Base-by-base conservation (phyloP, 2,797 vertebrate genomes). In the Zalophus californianus region DNA sequence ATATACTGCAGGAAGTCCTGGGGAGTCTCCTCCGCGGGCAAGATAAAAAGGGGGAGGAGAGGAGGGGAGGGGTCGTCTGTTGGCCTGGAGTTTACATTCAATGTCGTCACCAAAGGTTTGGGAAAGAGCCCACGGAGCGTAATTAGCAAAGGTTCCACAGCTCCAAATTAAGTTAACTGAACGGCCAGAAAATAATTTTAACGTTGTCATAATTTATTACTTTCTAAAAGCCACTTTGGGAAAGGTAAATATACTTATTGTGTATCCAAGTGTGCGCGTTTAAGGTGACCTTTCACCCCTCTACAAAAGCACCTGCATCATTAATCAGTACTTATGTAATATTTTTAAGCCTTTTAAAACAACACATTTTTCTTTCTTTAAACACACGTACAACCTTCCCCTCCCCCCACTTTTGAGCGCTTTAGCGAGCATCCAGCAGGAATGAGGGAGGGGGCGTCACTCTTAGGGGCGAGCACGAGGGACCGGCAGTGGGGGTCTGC, bases 151-250 rank as follows among this genome's bases (percentile, higher is more conserved):
- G 98, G 97, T 95, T 98, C 98, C 96, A 92, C 96, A 78, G 96
- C 97, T 94, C 96, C 97, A 94, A 97, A 97, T 25, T 72, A 98
- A 98, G 98, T 98, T 98, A 98, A 97, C 98, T 90, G 97, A 97
- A 97, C 94, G 96, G 98, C 92, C 96, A 98, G 98, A 98, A 98
- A 98, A 98, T 97, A 97, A 98, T 98, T 98, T 98, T 98, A 98
- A 98, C 97, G 97, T 97, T 98, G 97, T 97, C 98, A 96, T 98
- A 98, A 98, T 99, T 98, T 98, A 99, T 98, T 97, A 87, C 98
- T 97, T 98, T 97, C 96, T 87, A 82, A 98, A 98, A 98, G 98
- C 96, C 97, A 97, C 97, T 98, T 96, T 97, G 96, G 97, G 96
- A 98, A 98, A 80, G 98, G 98, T 98, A 98, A 98, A 98, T 98